A percentile compares a stretch with the other conserved stretches of the same genome.
Conservation (phyloP, 1,140 invertebrate species). For the Pseudomyrmex sp. region DNA sequence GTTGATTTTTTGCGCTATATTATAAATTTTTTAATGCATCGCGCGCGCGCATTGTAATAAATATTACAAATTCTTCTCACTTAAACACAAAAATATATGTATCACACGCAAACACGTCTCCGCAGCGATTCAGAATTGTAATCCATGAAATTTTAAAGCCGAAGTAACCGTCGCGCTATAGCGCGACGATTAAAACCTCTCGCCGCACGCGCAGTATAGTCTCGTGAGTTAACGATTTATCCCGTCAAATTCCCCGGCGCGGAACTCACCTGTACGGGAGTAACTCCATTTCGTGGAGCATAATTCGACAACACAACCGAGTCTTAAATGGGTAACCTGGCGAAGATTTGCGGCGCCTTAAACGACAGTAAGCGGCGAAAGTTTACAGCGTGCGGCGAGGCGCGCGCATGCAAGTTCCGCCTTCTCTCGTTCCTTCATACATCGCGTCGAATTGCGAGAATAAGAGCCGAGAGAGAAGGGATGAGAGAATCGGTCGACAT, state of each 20-base stretch:
- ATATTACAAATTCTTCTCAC: background rate
- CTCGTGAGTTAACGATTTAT: background rate
- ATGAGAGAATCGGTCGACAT: constrained; percentile 19
- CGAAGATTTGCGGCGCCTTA: constrained; percentile 74
- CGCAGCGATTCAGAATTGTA: background rate
- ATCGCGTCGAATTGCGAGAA: background rate
- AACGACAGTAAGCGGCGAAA: constrained; percentile 70
- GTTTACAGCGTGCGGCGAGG: constrained; percentile 63
- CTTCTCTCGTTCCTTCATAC: constrained; percentile 37
- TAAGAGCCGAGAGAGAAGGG: background rate
- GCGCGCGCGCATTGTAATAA: background rate
- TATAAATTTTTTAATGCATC: too few species aligned
- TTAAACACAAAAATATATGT: too few species aligned
- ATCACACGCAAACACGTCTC: too few species aligned
- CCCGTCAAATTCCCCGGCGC: constrained; percentile 7
- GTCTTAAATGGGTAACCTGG: constrained; percentile 53
- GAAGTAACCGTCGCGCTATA: background rate
- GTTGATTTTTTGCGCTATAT: too few species aligned
- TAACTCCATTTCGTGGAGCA: constrained; percentile 41
- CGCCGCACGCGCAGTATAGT: background rate
- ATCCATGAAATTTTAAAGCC: background rate
- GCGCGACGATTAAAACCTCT: constrained; percentile 10
- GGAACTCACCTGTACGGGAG: constrained; percentile 15
- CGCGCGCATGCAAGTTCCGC: constrained; percentile 32
- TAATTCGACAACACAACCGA: constrained; percentile 21